Base-by-base conservation (phyloP, 2,888 invertebrate species). In the Eupithecia dodoneata region DNA sequence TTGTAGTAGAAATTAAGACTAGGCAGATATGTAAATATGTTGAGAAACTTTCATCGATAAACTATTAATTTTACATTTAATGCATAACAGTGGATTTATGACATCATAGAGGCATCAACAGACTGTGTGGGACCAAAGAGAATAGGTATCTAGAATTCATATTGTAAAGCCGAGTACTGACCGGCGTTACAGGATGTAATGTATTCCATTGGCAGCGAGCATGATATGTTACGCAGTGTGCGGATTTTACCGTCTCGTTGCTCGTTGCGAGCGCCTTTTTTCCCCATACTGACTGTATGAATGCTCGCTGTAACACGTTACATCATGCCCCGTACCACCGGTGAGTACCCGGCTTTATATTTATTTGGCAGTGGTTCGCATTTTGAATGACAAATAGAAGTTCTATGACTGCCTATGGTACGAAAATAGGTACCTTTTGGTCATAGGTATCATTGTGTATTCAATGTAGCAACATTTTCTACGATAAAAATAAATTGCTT, bases 321-420 rank as follows among this genome's bases (percentile, higher is more conserved):
- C 30, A 30, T 30, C 1, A 30, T 30, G 30, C 30, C 30, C 30
- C 30, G 30, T 30, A 30, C 30, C 30, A 30, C 45, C 45, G 45
- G 45, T 45, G 6, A 45, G 45, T 45, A 45, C 45, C 7, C 7
- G 5, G 45, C 45, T 45, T 45, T 45, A 91, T 93, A 88, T 93
- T 90, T 92, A 93, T 94, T 94, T 94, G 94, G 94, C 93, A 91
- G 87, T 87, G 86, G 88, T 85, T 86, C 85, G 86, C 85, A 85
- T 85, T 81, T 82, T 91, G 94, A 93, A 94, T 94, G 92, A 92
- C 91, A 94, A 94, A 92, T 91, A 92, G 88, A 88, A 86, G 93
- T 94, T 93, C 94, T 88, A 91, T 91, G 94, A 94, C 93, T 78
- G 76, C 73, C 73, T 45, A 49, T 3, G 10, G 10, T 4, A 70